Base-by-base conservation (phyloP, 2,113 vertebrate genomes). In the Dendropsophus ebraccatus region DNA sequence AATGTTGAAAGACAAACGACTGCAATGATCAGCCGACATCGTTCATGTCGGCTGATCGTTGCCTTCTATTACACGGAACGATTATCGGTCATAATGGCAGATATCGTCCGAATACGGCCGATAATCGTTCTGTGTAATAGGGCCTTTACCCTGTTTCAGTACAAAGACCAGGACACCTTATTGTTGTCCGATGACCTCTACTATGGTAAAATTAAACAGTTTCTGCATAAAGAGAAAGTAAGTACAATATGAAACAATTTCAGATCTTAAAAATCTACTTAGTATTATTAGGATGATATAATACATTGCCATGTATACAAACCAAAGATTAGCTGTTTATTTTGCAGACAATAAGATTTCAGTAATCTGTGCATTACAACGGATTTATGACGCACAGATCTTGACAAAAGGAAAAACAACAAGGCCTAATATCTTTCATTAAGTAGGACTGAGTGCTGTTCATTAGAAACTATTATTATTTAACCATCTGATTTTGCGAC, bases 401-500 rank as follows among this genome's bases (percentile, higher is more conserved):
- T 67, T 67, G 62, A 30, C 28, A 67, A 78, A 45, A 74, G 49
- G 10, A 74, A 74, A 74, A 74, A n/a, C 11, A 47, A 52, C 50
- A 78, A 58, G 19, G 32, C 13, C 19, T n/a, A 79, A 79, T 41
- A 79, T 79, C 76, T 60, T 37, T 58, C 23, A 37, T 41, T 58
- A 56, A 79, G 7, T 60, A 60, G 58, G 52, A 79, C 21, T 54
- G 30, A 16, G 12, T 4, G 5, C 21, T n/a, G 3, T 60, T 79
- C 54, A 37, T 79, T 58, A 79, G 54, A 41, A 79, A 60, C 21
- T 32, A 60, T 79, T 21, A 41, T 58, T 78, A 52, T 56, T 78
- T 30, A 78, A 56, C 28, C 28, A 58, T 78, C 52, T 79, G 67
- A 70, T 37, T 79, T 28, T 56, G 19, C 37, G 52, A 30, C 16